Evolutionary conservation across 2,888 invertebrate genomes (phyloP).

Genomic region (Volucella inanis): DNA sequence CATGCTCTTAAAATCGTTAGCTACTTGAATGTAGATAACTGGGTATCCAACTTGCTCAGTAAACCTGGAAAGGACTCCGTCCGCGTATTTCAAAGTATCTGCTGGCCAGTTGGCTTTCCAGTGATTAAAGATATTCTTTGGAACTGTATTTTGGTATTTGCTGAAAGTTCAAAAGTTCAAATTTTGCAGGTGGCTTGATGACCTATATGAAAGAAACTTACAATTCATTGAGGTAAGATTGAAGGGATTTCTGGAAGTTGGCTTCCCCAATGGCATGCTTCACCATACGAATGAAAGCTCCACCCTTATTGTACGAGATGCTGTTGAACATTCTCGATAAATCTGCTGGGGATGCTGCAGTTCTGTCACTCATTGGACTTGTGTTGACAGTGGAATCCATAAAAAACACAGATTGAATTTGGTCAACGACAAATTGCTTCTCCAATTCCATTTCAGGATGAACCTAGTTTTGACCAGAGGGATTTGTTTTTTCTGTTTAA

Average conservation of each 20-base stretch:
- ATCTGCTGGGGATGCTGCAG: constrained; percentile 85
- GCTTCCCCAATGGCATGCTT: constrained; percentile 85
- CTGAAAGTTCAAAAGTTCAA: constrained; percentile 70
- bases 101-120: constrained; percentile 81
- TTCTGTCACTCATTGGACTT: constrained; percentile 85
- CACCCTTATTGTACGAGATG: constrained; percentile 88
- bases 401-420: constrained; percentile 86
- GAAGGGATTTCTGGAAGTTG: constrained; percentile 85
- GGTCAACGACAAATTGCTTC: constrained; percentile 88
- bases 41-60: constrained; percentile 88
- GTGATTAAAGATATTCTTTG: constrained; percentile 84
- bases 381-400: constrained; percentile 85
- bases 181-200: background rate
- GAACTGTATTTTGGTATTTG: constrained; percentile 81
- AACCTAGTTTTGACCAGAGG: constrained; percentile 82
- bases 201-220: constrained; percentile 73
- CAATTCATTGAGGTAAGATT: constrained; percentile 84
- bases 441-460: constrained; percentile 86
- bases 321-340: constrained; percentile 87
- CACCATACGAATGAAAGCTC: constrained; percentile 87
- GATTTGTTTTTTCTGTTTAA: background rate
- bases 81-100: constrained; percentile 78
- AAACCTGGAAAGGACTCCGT: constrained; percentile 84
- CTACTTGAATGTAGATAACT: constrained; percentile 84
- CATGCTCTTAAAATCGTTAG: constrained; percentile 69